Evolutionary conservation across 2,888 invertebrate species (phyloP).

Genomic region (Mesopsocus fuscifrons): DNA sequence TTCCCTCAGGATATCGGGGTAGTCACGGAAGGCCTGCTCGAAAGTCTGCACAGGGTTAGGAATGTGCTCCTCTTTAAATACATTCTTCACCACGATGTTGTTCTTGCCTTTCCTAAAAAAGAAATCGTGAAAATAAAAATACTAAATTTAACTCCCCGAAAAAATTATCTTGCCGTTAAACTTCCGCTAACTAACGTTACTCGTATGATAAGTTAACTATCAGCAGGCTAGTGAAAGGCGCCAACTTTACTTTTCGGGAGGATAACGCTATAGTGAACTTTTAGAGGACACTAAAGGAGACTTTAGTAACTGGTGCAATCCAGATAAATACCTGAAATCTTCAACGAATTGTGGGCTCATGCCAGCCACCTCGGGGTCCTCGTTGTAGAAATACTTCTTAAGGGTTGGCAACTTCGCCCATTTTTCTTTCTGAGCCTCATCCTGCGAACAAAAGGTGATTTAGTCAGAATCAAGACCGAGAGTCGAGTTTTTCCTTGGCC

Average conservation of each 20-base stretch:
- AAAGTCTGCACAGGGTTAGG: slow-evolving; percentile 67
- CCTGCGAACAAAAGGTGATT: slow-evolving; percentile 26
- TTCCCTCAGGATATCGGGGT: slow-evolving; percentile 67
- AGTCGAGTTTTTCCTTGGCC: no score
- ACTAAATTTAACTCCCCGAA: no score
- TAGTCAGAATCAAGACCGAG: no score
- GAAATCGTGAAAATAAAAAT: no score
- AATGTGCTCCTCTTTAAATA: slow-evolving; percentile 37
- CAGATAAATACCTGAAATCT: no score
- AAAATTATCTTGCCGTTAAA: neutral
- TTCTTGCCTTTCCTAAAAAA: slow-evolving; percentile 36
- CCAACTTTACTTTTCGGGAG: no score
- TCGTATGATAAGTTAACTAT: no score
- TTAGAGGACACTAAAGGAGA: no score
- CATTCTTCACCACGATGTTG: slow-evolving; percentile 51
- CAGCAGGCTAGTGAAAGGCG: no score
- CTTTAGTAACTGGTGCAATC: no score
- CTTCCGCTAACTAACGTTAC: neutral
- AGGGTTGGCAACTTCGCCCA: slow-evolving; percentile 48
- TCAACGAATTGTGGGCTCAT: slow-evolving; percentile 43
- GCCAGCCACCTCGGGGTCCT: slow-evolving; percentile 46
- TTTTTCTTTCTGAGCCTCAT: slow-evolving; percentile 32
- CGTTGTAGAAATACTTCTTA: slow-evolving; percentile 65
- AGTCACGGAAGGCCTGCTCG: slow-evolving; percentile 42
- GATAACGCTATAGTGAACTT: no score